phyloP scores from a whole-genome alignment of 2,113 vertebrate species.

The Monopterus albus region DNA sequence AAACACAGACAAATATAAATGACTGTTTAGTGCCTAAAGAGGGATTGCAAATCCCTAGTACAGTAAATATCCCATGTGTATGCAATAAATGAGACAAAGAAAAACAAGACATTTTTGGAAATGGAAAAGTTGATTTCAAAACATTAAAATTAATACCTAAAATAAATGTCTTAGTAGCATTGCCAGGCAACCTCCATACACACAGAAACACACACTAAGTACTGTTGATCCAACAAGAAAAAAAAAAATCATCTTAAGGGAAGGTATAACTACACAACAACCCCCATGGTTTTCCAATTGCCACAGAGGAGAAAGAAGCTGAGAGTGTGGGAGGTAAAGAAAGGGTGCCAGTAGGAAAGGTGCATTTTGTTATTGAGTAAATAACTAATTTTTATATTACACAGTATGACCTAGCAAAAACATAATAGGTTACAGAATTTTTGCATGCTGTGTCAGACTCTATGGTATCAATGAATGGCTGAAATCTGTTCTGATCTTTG shows the following conservation, averaged over 20 bases:
- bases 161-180: conserved; percentile 1
- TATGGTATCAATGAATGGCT: conserved; percentile 54
- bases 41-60: not conserved
- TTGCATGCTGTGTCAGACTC: conserved; percentile 39
- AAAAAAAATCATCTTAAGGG: conserved; percentile 59
- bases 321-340: conserved; percentile 65
- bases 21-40: not conserved
- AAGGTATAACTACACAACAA: conserved; percentile 59
- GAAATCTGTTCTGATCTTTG: conserved; percentile 22
- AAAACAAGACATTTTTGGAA: too few species aligned
- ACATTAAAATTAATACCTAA: not conserved
- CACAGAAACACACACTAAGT: not conserved
- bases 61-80: not conserved
- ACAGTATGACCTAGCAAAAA: conserved; percentile 59
- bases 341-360: conserved; percentile 56
- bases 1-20: not conserved
- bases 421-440: conserved; percentile 58
- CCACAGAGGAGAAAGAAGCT: conserved; percentile 59
- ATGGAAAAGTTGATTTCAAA: too few species aligned
- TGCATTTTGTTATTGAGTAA: conserved; percentile 73
- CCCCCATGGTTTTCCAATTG: conserved; percentile 72
- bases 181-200: not conserved
- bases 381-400: conserved; percentile 74
- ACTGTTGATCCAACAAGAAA: conserved; percentile 47
- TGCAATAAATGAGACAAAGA: conserved; percentile 1